Evolutionary conservation across 2,113 vertebrate species (phyloP), one percentile per base, ranked within the genome.

Genomic region (Forbesichthys agassizii): DNA sequence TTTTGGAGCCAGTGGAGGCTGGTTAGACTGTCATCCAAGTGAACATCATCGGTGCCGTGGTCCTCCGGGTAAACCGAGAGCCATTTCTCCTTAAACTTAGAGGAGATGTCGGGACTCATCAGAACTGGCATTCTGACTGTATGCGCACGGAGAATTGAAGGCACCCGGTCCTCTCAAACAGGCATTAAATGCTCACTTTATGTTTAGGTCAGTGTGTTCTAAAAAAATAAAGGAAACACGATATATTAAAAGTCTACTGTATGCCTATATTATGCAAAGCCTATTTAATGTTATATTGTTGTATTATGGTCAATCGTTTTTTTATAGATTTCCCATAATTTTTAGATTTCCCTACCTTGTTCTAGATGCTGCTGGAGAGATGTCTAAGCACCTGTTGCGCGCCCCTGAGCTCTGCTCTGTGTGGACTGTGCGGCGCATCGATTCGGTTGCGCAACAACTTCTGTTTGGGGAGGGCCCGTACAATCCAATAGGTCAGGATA

Each of bases 1-100:
- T 94, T 94, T 87, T 95, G 94, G 0, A 95, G 93, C 94, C 94
- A 95, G 79, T 95, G 94, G 16, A 95, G 92, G 78, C 91, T 95
- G 75, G 94, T 95, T 33, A 95, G 92, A 75, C 94, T 95, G 87
- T 95, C 94, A 60, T 95, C 94, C 55, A 91, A 78, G 3, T 84
- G 84, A 48, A 73, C 74, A 0, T 88, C 84, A 60, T 91, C 93
- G 46, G 71, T 62, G 61, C 78, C 82, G 68, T 74, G 81, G 16
- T 93, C 90, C 46, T 92, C 91, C 33, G 86, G 90, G 59, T 89
- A 86, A 11, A 86, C 83, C 69, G 78, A 66, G 84, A 90, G 71
- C 91, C 91, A 94, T 75, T 83, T 93, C 83, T 91, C 89, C 66
- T 91, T 86, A 61, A 91, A 93, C 86, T 85, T 92, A 54, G 86